Conservation (phyloP, 2,113 vertebrate species). For the Mystacornis crossleyi region DNA sequence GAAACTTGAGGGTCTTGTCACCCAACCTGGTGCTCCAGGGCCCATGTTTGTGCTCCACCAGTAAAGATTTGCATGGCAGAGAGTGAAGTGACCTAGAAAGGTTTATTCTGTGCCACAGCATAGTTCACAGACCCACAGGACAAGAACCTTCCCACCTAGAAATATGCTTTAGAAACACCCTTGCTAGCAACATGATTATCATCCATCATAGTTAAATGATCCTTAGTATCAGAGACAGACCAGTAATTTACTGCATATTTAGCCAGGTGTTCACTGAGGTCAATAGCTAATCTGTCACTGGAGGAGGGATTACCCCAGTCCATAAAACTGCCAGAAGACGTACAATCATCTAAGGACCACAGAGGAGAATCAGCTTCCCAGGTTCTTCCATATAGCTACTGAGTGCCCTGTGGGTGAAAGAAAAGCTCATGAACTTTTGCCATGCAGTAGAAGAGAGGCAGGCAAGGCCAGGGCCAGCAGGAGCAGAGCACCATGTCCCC, state of each 20-base stretch:
- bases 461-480: neutral
- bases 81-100: neutral
- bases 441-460: fast-evolving
- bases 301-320: neutral
- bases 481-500: neutral
- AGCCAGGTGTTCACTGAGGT: neutral
- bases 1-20: neutral
- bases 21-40: neutral
- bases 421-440: neutral
- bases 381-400: neutral
- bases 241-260: neutral
- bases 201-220: neutral
- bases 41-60: neutral
- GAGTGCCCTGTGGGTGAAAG: neutral
- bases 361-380: neutral
- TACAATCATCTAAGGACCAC: neutral
- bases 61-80: neutral
- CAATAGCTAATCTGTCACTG: neutral
- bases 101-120: neutral
- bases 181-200: neutral
- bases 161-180: neutral
- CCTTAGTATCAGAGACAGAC: neutral
- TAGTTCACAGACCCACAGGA: neutral
- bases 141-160: neutral
- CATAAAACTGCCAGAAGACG: neutral